phyloP scores from a whole-genome alignment of 2,113 vertebrate genomes.

The Phalacrocorax carbo region DNA sequence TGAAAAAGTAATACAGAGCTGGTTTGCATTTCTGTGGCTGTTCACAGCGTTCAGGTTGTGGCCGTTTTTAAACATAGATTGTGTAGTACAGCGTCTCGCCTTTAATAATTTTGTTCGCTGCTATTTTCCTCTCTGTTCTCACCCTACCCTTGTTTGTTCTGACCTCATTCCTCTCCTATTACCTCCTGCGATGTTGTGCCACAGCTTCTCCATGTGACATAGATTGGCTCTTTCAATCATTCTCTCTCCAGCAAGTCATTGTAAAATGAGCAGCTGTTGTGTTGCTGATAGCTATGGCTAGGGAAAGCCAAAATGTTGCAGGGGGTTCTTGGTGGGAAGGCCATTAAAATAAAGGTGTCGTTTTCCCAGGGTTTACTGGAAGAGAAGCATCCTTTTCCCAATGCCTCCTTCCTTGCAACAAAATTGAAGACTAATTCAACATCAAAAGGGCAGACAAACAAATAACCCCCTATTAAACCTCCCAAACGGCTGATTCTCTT shows the following conservation, averaged over 20 bases:
- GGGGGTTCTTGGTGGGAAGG: slow-evolving; percentile 58
- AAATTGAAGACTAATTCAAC: slow-evolving; percentile 54
- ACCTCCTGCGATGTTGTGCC: slow-evolving; percentile 51
- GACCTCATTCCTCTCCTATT: slow-evolving; percentile 63
- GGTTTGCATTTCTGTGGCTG: background rate
- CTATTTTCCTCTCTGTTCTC: slow-evolving; percentile 11
- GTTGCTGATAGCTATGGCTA: slow-evolving; percentile 57
- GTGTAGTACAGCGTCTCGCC: background rate
- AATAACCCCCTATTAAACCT: slow-evolving; percentile 17
- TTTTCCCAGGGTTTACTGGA: slow-evolving; percentile 52
- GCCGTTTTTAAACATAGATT: background rate
- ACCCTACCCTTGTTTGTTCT: slow-evolving; percentile 53
- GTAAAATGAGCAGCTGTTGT: slow-evolving; percentile 66
- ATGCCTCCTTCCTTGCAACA: slow-evolving; percentile 4
- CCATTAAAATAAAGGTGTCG: slow-evolving; percentile 63
- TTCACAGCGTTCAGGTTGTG: background rate
- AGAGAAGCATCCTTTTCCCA: slow-evolving; percentile 32
- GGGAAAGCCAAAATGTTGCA: slow-evolving; percentile 52
- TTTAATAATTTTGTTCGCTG: slow-evolving; percentile 24
- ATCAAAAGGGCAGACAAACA: slow-evolving; percentile 39
- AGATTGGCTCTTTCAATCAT: slow-evolving; percentile 64
- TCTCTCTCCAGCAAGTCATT: slow-evolving; percentile 62
- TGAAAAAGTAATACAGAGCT: background rate
- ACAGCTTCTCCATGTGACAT: slow-evolving; percentile 62
- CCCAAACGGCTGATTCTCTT: slow-evolving; percentile 27